Evolutionary conservation across 2,888 invertebrate species (phyloP), one percentile per base, ranked within the genome.

Genomic region (Cecidostiba fungosa): DNA sequence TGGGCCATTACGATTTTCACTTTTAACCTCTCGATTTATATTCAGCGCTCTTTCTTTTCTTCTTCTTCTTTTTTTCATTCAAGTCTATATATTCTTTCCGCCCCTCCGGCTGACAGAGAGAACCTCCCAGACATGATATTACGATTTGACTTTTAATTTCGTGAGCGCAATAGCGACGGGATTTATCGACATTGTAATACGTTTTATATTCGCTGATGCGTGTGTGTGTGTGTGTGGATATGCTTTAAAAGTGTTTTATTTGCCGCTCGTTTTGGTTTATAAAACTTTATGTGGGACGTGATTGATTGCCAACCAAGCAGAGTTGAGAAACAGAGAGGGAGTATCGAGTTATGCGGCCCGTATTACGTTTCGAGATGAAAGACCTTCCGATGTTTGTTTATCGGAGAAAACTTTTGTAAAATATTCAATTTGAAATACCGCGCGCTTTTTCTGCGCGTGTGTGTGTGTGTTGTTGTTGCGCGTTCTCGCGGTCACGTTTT

Each of bases 21-120:
- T 77, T 85, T 85, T 72, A 72, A 85, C 69, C 43, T 85, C 81
- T 77, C 70, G 72, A 80, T 81, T 81, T 85, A 81, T 85, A 81
- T 77, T 81, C 76, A 72, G 36, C 47, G 10, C 16, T 50, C 36
- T 19, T 6, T 19, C 10, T 74, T 16, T 32, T n/a, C 6, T 0
- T 73, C n/a, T 19, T 32, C 16, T 19, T 32, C 19, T 54, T 70
- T 43, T 77, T 14, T 62, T 47, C 78, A n/a, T 62, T 12, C 62
- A 0, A 12, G 50, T 62, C 62, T 72, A 59, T 82, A 26, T 69
- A 78, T 29, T 78, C 69, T 66, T 10, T 54, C 54, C 43, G 14
- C 14, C 12, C 16, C 23, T 14, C 32, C 16, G 43, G 12, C 29
- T 39, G n/a, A 54, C 54, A 54, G 23, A 54, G 10, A 6, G 5